phyloP scores from a whole-genome alignment of 2,888 invertebrate genomes.

The Copidosoma aretas region DNA sequence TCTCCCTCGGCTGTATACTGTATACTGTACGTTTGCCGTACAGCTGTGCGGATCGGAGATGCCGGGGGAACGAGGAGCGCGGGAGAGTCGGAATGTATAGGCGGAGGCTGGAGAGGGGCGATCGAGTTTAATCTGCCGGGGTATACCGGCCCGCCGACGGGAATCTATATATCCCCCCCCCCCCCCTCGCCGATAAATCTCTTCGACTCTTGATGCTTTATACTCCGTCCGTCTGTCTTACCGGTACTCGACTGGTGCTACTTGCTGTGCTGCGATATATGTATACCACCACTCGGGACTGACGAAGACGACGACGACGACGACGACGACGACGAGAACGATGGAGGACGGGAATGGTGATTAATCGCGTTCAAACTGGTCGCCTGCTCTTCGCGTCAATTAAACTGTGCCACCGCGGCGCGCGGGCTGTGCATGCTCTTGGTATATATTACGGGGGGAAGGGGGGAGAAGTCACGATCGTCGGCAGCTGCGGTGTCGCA shows the following conservation, averaged over 20 bases:
- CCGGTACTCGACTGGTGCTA: slow-evolving; percentile 30
- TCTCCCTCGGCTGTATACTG: too few relatives aligned
- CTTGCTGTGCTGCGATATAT: slow-evolving; percentile 37
- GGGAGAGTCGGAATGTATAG: too few relatives aligned
- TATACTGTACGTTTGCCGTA: too few relatives aligned
- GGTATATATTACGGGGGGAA: neutral
- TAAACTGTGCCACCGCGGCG: slow-evolving; percentile 48
- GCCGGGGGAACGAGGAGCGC: too few relatives aligned
- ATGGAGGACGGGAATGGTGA: slow-evolving; percentile 47
- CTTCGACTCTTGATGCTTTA: slow-evolving; percentile 50
- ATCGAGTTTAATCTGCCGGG: slow-evolving; percentile 41
- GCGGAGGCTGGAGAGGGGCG: slow-evolving; percentile 29
- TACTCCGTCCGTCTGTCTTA: slow-evolving; percentile 39
- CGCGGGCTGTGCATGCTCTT: too few relatives aligned
- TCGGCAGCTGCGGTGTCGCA: too few relatives aligned
- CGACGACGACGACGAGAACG: slow-evolving; percentile 12
- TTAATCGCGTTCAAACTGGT: slow-evolving; percentile 61
- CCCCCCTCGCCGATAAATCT: slow-evolving; percentile 49
- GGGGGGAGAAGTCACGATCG: neutral
- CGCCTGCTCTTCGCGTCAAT: slow-evolving; percentile 55
- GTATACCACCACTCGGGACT: slow-evolving; percentile 27
- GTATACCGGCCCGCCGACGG: neutral
- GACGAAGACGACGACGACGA: slow-evolving; percentile 12
- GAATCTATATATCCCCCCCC: too few relatives aligned
- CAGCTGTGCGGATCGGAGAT: too few relatives aligned